Percentiles rank a stretch among this genome's conserved stretches.
Conservation (phyloP, 2,113 vertebrate genomes). For the Stomatorhinus ivindoensis region DNA sequence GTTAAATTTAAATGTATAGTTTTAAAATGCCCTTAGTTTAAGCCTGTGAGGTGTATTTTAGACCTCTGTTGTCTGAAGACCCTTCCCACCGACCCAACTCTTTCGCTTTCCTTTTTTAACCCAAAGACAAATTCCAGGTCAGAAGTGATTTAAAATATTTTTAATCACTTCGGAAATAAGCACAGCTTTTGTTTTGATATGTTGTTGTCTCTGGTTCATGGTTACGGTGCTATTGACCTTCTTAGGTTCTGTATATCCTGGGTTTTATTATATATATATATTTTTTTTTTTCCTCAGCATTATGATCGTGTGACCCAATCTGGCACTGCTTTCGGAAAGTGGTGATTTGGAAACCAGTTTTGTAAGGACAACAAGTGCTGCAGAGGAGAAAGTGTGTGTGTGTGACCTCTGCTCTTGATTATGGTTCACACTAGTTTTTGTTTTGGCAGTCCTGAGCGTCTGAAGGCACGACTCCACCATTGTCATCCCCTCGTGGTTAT, state of each 20-base stretch:
- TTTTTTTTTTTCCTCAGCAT: background rate
- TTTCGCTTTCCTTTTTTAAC: background rate
- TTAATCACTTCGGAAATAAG: background rate
- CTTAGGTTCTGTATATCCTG: background rate
- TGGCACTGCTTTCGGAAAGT: background rate
- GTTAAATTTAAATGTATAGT: background rate
- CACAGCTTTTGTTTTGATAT: background rate
- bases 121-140: background rate
- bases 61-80: background rate
- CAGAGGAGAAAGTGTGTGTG: background rate
- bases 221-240: background rate
- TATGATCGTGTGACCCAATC: background rate
- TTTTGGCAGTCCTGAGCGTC: background rate
- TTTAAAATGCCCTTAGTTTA: background rate
- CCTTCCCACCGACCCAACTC: background rate
- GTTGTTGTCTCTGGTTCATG: background rate
- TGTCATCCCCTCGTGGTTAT: background rate
- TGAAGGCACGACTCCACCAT: background rate
- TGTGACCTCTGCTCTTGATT: background rate
- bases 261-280: background rate
- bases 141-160: background rate
- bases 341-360: constrained; percentile 1
- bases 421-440: background rate
- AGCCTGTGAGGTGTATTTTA: background rate
- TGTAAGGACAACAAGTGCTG: background rate